Base-by-base conservation (phyloP, 2,113 vertebrate species). In the Chionodraco myersi region DNA sequence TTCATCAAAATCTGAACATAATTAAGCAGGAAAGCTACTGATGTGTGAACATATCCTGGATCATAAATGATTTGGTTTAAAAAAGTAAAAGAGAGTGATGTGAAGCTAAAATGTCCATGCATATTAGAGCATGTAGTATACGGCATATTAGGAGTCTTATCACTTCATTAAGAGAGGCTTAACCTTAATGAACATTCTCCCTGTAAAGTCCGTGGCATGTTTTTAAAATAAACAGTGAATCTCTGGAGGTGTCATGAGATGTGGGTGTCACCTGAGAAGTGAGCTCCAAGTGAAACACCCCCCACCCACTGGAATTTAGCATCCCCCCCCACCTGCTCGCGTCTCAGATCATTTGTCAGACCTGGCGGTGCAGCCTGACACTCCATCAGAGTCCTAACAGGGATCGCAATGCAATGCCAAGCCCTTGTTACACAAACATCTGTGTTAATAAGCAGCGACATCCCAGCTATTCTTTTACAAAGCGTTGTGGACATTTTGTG, bases 201-300 rank as follows among this genome's bases (percentile, higher is more conserved):
- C 72, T 75, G 85, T 68, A 75, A 82, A 88, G 72, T 83, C 86
- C 57, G n/a, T 64, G 89, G 90, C 72, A 91, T 91, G 75, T 83
- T 90, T 7, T 89, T 76, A 88, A 94, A 88, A 92, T 89, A 93
- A 94, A 91, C 91, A 91, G 64, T 15, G 74, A 82, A 88, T 91
- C 87, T 84, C 80, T 66, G 0, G 76, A 47, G 1, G 80, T 88
- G 86, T 89, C 94, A 94, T 86, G 90, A 90, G 94, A 89, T 93
- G 86, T 63, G 13, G 84, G 63, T 52, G 94, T 86, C 94, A 97
- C 93, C 91, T 93, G 94, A 94, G 92, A 86, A 0, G 0, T 6
- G 49, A 74, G 65, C 73, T 87, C 60, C 6, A 0, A 1, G 0
- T 79, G 66, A 65, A 6, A 8, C 41, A 26, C 6, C 53, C 30